A percentile compares a stretch with the other conserved stretches of the same genome.
These are phyloP conservation scores for Mugil cephalus DNA, from an alignment of 2,113 vertebrate species.

Conservation along the genomic window DNA sequence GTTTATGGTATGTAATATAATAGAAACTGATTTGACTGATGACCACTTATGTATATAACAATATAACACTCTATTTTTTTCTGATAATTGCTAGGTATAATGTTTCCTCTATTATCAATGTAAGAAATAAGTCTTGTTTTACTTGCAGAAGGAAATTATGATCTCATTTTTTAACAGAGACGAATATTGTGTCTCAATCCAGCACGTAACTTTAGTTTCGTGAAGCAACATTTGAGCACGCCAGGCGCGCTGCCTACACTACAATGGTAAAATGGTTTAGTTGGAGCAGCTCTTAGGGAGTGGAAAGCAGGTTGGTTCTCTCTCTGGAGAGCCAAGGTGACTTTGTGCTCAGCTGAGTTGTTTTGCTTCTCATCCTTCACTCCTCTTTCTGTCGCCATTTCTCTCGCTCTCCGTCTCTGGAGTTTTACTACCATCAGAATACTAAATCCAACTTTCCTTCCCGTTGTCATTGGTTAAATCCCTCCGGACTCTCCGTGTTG, in stretches of 20 bases:
- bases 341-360: constrained; percentile 68
- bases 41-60: not conserved
- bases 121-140: not conserved
- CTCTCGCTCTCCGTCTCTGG: constrained; percentile 26
- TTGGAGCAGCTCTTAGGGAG: constrained; percentile 47
- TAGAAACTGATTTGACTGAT: not conserved
- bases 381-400: constrained; percentile 29
- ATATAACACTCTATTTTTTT: not conserved
- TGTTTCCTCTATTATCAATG: not conserved
- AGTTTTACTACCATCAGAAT: constrained; percentile 53
- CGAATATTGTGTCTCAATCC: not conserved
- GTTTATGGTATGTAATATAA: not conserved
- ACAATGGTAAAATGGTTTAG: constrained; percentile 6
- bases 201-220: constrained; percentile 11
- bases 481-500: constrained; percentile 1
- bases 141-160: not conserved
- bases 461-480: not conserved
- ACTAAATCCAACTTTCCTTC: constrained; percentile 21
- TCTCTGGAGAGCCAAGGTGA: constrained; percentile 68
- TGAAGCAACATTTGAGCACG: constrained; percentile 30
- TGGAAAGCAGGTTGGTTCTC: constrained; percentile 61
- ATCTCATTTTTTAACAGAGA: not conserved
- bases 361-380: constrained; percentile 44
- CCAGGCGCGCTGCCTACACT: constrained; percentile 39
- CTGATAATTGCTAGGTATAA: not conserved